These are phyloP conservation scores for Anthopleura sola DNA, from an alignment of 64 coral and sea anemone species.

Conservation along the genomic window DNA sequence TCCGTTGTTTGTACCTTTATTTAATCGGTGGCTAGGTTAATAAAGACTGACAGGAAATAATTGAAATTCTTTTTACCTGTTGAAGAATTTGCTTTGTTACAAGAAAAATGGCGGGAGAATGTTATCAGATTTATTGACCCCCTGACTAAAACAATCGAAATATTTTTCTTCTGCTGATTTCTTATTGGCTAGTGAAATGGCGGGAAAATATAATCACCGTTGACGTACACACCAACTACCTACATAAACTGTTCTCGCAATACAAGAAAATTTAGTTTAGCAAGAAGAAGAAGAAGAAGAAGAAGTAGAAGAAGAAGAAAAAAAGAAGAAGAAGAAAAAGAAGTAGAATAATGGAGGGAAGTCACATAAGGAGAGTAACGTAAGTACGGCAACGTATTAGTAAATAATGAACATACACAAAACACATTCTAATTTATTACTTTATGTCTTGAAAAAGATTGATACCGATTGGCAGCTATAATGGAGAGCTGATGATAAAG, in stretches of 20 bases:
- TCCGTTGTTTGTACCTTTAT: too few species aligned
- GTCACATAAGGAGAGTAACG: background rate
- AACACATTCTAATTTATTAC: background rate
- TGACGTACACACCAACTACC: too few species aligned
- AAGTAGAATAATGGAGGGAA: too few species aligned
- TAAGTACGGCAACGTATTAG: background rate
- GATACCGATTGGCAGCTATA: background rate
- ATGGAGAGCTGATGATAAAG: background rate
- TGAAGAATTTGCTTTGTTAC: too few species aligned
- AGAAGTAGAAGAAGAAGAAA: background rate
- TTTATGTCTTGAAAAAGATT: background rate
- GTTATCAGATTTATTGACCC: too few species aligned
- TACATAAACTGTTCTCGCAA: background rate
- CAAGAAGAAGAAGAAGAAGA: background rate
- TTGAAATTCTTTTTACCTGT: background rate
- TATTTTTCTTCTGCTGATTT: too few species aligned
- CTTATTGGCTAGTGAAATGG: background rate
- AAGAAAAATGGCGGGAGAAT: too few species aligned
- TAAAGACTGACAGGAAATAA: too few species aligned
- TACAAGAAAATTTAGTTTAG: background rate
- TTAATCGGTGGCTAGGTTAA: too few species aligned
- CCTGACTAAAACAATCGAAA: too few species aligned
- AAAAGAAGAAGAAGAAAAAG: background rate
- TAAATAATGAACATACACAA: background rate
- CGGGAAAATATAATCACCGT: background rate